These are phyloP conservation scores for rabbit (Oryctolagus cuniculus) DNA, from an alignment of 2,113 vertebrate species.

Conservation along the genomic window DNA sequence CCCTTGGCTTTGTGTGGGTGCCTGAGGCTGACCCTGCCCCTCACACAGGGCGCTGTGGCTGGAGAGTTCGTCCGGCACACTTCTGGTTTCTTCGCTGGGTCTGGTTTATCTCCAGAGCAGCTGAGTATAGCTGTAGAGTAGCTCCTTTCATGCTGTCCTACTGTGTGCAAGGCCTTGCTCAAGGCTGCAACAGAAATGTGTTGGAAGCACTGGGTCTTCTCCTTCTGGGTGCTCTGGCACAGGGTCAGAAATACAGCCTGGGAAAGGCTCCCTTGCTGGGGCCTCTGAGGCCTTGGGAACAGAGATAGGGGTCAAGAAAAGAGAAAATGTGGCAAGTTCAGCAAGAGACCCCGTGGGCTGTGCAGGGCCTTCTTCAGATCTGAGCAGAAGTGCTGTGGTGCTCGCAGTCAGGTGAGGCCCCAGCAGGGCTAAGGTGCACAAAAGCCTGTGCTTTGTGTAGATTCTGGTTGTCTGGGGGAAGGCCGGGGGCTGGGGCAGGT, in stretches of 20 bases:
- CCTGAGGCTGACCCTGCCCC: not conserved
- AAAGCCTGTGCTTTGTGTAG: not conserved
- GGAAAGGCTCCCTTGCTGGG: not conserved
- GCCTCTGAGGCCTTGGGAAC: not conserved
- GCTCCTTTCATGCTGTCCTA: not conserved
- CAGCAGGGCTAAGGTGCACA: not conserved
- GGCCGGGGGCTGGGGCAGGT: not conserved
- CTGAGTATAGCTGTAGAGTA: not conserved
- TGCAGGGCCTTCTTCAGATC: not conserved
- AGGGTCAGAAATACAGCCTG: not conserved
- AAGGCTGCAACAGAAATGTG: not conserved
- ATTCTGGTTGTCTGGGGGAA: not conserved
- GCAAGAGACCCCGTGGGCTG: not conserved
- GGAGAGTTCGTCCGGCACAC: fast-evolving
- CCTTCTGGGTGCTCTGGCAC: not conserved
- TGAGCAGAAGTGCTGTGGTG: not conserved
- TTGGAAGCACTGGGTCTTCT: not conserved
- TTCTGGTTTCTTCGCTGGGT: not conserved
- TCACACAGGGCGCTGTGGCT: not conserved
- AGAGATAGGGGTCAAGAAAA: not conserved
- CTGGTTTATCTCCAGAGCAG: not conserved
- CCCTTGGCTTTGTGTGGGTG: not conserved
- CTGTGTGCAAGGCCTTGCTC: not conserved
- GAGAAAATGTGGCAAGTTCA: not conserved
- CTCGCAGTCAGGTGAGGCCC: not conserved